Evolutionary conservation across 2,797 vertebrate genomes (phyloP), one percentile per base, ranked within the genome.

Genomic region (Sternotherus odoratus): DNA sequence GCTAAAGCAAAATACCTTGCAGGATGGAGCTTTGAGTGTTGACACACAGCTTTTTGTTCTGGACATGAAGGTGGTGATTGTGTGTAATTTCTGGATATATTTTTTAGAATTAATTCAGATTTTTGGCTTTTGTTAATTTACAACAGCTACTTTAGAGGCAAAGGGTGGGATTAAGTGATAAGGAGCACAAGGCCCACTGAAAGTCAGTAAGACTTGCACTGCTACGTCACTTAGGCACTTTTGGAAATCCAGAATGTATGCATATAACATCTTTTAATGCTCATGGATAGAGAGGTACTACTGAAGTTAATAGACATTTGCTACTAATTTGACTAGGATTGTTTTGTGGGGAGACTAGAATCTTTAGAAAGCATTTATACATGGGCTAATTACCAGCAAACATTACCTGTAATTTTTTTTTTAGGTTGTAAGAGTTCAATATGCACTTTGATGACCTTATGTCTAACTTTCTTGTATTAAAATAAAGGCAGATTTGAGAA

Each of bases 271-370:
- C 16, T 26, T 88, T 23, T 60, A 26, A 78, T 88, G 79, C 78
- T 24, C 7, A 0, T 13, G 7, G 51, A 60, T 4, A 21, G 57
- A 77, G 60, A 75, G 63, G 5, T 17, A 4, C 79, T 74, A 7
- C 3, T 72, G 39, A 16, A n/a, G 79, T 50, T 28, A 69, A 54
- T 16, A 8, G 19, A 77, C 79, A 12, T 5, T 87, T 49, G 53
- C 33, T 1, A 0, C 57, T 5, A 0, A 28, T 78, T 21, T 15
- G 86, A 88, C 83, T 89, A 48, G 16, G 28, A 86, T 83, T 93
- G 39, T 23, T 66, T 6, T 66, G n/a, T 2, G 9, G 19, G n/a
- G 63, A 36, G 63, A 66, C 63, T 36, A 66, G 8, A 66, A 36
- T 72, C 17, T 92, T 90, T 28, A 57, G 91, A 82, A 83, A 28